Base-by-base conservation (phyloP, 2,113 vertebrate species). In the Cyanoliseus patagonus region DNA sequence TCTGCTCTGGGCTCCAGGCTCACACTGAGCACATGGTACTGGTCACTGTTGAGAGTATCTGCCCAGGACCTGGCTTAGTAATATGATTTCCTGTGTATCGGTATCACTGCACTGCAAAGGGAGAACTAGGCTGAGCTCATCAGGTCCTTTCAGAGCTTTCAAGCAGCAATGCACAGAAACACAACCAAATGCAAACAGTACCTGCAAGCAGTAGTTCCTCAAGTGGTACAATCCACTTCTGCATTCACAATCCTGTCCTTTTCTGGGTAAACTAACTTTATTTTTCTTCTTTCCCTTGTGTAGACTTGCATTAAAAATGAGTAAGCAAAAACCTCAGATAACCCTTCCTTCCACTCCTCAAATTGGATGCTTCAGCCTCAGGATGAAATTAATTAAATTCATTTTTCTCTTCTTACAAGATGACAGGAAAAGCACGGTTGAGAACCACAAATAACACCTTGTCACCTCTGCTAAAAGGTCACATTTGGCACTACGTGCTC, bases 131-230 rank as follows among this genome's bases (percentile, higher is more conserved):
- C 49, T 37, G 17, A 49, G 27, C 37, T 67, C 1, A 0, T 6
- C 30, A 9, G 25, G 13, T 61, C n/a, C n/a, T 88, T 33, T 22
- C 0, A 0, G 0, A 0, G 51, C 52, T 67, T 55, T n/a, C 41
- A 62, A 33, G 80, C 39, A 33, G 15, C 52, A 35, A 15, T 1
- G 0, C 31, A 11, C 23, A 33, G 42, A 39, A 70, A 46, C 55
- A 15, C 30, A 53, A 23, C 10, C 1, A 41, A 72, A 42, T 23
- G n/a, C 25, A 18, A 57, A 17, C 11, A 57, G 19, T 8, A 35
- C 0, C 0, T 17, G 62, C 33, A 49, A n/a, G 17, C 0, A 37
- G 62, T 4, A 49, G 62, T 10, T 41, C 59, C 64, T 61, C 28
- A 41, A 41, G 57, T 2, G 59, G n/a, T 18, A 9, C 35, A 13